Evolutionary conservation across 2,888 invertebrate species (phyloP), one percentile per base, ranked within the genome.

Genomic region (Ophion slaviceki): DNA sequence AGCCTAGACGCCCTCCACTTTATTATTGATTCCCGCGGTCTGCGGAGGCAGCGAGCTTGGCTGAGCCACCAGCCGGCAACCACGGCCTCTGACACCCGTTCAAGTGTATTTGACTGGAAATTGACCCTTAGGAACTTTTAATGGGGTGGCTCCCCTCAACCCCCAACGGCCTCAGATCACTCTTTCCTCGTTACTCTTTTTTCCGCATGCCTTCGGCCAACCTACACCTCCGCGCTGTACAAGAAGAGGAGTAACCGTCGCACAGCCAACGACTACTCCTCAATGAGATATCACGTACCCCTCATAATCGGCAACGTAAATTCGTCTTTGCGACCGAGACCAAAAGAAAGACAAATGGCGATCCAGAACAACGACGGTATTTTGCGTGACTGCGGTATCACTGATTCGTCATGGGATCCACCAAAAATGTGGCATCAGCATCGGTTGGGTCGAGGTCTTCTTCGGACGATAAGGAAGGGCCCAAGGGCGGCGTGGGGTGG

Each of bases 81-180:
- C 84, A 75, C 59, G 82, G 83, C 82, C 72, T 86, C 86, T 80
- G 83, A 88, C 88, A 87, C 53, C 88, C 89, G 89, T 88, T 91
- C 89, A 86, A 90, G 90, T 91, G 90, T 90, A 91, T 91, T 91
- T 90, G 89, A 89, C 90, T 91, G 91, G 89, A 91, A 91, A 91
- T 91, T 89, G 90, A 90, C 90, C 90, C 90, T 90, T 90, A 88
- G 88, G 84, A 91, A 90, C 89, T 91, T 91, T 91, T 90, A 91
- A 91, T 90, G 90, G 90, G 76, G 47, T 53, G 3, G 53, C 14
- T 47, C 53, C 64, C 45, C 76, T 66, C 32, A 66, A 53, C 64
- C 53, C 53, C 17, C 53, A 17, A 53, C 11, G 20, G 14, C 17
- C 45, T 66, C 53, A 32, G 53, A 76, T 76, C 64, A 57, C 32